phyloP scores from a whole-genome alignment of 1,140 invertebrate genomes.

The Calliopsis andreniformis region DNA sequence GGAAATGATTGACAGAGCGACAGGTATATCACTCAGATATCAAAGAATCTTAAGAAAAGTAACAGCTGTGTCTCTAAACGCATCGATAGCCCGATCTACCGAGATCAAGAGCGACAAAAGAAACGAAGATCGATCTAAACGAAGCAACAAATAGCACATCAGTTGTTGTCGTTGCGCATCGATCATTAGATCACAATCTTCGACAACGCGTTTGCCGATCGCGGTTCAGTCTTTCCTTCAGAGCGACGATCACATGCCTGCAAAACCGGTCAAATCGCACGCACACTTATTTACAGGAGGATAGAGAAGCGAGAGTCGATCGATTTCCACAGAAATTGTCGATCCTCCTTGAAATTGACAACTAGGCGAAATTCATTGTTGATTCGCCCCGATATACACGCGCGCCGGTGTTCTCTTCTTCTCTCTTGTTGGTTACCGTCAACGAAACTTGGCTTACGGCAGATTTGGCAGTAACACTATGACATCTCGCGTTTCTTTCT shows the following conservation, averaged over 20 bases:
- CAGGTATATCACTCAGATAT: neutral
- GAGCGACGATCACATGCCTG: constrained; percentile 22
- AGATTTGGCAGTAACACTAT: constrained; percentile 33
- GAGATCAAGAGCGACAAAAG: constrained; percentile 1
- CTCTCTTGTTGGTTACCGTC: neutral
- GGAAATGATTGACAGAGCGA: constrained; percentile 13
- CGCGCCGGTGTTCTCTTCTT: constrained; percentile 3
- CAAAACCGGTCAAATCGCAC: constrained; percentile 41
- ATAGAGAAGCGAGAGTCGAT: constrained; percentile 18
- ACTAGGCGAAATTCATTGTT: constrained; percentile 35
- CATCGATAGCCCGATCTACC: neutral
- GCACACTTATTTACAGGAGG: constrained; percentile 51
- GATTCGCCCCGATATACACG: constrained; percentile 13
- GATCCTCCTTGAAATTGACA: constrained; percentile 51
- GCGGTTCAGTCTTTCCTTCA: constrained; percentile 54
- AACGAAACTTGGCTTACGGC: neutral
- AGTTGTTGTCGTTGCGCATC: neutral
- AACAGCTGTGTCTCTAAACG: neutral
- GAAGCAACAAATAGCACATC: neutral
- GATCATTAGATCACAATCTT: constrained; percentile 13
- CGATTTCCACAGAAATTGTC: constrained; percentile 19
- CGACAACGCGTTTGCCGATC: constrained; percentile 12
- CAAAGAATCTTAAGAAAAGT: neutral
- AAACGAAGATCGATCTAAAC: neutral
- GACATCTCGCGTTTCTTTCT: neutral